Evolutionary conservation across 2,113 vertebrate species (phyloP).

Genomic region (Campylomormyrus numenius): DNA sequence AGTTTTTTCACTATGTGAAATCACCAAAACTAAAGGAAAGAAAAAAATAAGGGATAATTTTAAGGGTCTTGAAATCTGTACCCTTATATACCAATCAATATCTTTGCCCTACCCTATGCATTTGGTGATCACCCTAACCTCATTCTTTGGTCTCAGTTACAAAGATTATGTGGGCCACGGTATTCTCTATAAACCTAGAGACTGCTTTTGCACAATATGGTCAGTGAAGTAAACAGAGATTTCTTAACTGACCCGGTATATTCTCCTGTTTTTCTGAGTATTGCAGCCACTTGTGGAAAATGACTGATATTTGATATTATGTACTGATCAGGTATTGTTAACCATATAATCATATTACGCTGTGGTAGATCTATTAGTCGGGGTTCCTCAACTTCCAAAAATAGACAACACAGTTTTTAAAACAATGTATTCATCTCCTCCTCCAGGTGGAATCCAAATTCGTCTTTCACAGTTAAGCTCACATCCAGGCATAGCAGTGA

Average conservation of each 20-base stretch:
- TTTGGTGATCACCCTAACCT: neutral
- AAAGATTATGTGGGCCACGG: neutral
- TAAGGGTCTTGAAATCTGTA: neutral
- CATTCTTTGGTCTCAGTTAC: neutral
- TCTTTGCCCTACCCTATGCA: neutral
- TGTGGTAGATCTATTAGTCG: neutral
- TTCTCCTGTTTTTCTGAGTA: neutral
- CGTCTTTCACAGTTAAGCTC: neutral
- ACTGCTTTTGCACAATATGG: neutral
- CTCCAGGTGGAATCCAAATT: neutral
- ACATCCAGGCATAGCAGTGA: neutral
- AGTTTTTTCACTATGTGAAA: neutral
- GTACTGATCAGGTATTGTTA: neutral
- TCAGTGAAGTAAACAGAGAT: neutral
- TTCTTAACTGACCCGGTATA: neutral
- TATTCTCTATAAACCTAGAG: neutral
- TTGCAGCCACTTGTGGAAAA: neutral
- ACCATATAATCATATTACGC: neutral
- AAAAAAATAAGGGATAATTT: neutral
- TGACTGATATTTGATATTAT: neutral
- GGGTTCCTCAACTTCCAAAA: neutral
- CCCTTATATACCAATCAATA: neutral
- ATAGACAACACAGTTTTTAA: neutral
- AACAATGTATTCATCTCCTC: neutral
- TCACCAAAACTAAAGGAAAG: neutral